Base-by-base conservation (phyloP, 2,888 invertebrate species). In the Ditylenchus weischeri region DNA sequence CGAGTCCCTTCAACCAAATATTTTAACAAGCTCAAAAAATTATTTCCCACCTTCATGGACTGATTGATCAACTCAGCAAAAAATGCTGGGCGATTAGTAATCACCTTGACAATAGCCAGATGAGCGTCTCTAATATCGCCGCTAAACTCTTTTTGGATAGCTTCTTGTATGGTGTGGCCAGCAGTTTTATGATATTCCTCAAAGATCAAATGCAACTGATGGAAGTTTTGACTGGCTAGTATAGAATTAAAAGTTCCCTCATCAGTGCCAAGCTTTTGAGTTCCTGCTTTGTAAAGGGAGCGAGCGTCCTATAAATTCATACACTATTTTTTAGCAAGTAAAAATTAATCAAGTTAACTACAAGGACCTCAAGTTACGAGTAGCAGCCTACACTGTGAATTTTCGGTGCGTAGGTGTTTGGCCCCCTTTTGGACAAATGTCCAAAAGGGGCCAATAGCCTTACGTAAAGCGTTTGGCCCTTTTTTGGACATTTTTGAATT, bases 251-350 rank as follows among this genome's bases (percentile, higher is more conserved):
- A 80, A 13, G 66, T 57, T 35, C 71, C 63, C 59, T 80, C 80
- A 61, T 83, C 82, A 0, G 92, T 92, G 65, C 92, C 85, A 72
- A 84, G 78, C 48, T 82, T 76, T 1, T 79, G 83, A 50, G 79
- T 85, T 29, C 87, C 91, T 5, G 90, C 88, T 79, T 88, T 87
- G 85, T 73, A 78, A 62, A 90, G 85, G 80, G 83, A 82, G 83
- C 84, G 69, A 36, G 77, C 76, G 62, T 79, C 78, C 65, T 71
- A 59, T 29, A 29, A 36, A 29, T 21, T 6, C 23, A 29, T 10
- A 57, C 21, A n/a, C 2, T n/a, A 5, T 29, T 57, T 21, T 57
- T 57, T 57, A 21, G 3, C 21, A n/a, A 35, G 18, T 21, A 15
- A 23, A n/a, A 57, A 15, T 57, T 21, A 15, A 15, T 57, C 5